Conservation (phyloP, 2,797 vertebrate genomes). For the Cetoscarus ocellatus region DNA sequence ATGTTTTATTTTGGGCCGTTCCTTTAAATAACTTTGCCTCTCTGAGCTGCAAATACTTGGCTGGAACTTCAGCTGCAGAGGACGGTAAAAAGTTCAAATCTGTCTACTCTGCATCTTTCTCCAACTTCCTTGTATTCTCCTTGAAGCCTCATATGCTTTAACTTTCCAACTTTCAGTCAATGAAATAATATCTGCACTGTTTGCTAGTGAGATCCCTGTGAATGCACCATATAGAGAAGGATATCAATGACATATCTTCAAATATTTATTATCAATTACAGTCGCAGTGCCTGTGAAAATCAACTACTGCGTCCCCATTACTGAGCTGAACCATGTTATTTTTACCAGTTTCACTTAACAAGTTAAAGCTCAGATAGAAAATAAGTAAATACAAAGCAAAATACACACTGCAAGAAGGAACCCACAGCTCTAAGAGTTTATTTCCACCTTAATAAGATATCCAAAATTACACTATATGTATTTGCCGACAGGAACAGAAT, state of each 20-base stretch:
- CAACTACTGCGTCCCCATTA: too few species aligned
- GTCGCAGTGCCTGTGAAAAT: too few species aligned
- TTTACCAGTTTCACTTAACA: too few species aligned
- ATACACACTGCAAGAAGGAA: too few species aligned
- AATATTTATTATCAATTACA: neutral
- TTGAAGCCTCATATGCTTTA: neutral
- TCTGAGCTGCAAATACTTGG: neutral
- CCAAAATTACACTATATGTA: too few species aligned
- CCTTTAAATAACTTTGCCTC: neutral
- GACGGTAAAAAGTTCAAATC: neutral
- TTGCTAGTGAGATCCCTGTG: neutral
- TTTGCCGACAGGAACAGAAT: too few species aligned
- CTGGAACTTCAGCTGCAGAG: neutral
- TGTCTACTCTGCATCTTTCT: neutral
- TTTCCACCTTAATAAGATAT: too few species aligned
- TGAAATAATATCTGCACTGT: neutral
- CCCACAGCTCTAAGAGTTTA: too few species aligned
- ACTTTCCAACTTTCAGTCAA: neutral
- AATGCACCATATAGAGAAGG: neutral
- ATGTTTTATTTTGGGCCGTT: neutral
- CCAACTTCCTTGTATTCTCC: neutral
- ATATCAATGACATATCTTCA: neutral
- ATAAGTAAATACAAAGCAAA: too few species aligned
- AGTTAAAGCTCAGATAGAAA: too few species aligned
- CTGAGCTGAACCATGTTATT: too few species aligned